phyloP scores from a whole-genome alignment of 2,113 vertebrate genomes.

The Upupa epops region DNA sequence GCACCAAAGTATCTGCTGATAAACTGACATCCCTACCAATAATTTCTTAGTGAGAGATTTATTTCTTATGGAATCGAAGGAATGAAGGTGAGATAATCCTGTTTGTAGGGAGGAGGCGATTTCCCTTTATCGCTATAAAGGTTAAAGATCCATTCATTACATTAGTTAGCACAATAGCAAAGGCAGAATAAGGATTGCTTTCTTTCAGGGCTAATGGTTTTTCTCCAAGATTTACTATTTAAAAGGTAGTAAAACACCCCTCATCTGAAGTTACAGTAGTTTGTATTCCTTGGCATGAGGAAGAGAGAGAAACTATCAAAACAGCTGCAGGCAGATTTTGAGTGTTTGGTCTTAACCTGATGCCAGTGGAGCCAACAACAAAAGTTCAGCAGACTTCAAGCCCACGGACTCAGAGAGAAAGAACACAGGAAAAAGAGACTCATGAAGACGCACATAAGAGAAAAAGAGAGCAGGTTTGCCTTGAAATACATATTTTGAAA shows the following conservation, averaged over 20 bases:
- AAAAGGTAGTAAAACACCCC: neutral
- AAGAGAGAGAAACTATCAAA: neutral
- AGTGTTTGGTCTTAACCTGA: neutral
- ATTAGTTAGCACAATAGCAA: neutral
- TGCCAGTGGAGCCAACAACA: neutral
- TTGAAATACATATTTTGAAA: neutral
- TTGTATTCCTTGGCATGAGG: neutral
- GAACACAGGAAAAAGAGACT: neutral
- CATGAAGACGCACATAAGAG: neutral
- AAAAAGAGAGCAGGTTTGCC: neutral
- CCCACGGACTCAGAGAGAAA: neutral
- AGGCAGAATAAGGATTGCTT: neutral
- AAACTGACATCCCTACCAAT: neutral
- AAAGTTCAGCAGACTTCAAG: neutral
- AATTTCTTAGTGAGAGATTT: neutral
- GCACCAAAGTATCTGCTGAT: neutral
- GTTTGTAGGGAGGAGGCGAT: neutral
- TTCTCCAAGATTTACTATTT: neutral
- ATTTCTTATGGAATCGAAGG: neutral
- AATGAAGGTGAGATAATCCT: neutral
- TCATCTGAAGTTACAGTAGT: neutral
- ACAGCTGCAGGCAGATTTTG: neutral
- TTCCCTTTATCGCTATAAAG: neutral
- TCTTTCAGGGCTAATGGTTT: neutral
- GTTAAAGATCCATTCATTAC: neutral